These are phyloP conservation scores for Lissonota sp. DNA, from an alignment of 2,888 invertebrate genomes.

Conservation along the genomic window DNA sequence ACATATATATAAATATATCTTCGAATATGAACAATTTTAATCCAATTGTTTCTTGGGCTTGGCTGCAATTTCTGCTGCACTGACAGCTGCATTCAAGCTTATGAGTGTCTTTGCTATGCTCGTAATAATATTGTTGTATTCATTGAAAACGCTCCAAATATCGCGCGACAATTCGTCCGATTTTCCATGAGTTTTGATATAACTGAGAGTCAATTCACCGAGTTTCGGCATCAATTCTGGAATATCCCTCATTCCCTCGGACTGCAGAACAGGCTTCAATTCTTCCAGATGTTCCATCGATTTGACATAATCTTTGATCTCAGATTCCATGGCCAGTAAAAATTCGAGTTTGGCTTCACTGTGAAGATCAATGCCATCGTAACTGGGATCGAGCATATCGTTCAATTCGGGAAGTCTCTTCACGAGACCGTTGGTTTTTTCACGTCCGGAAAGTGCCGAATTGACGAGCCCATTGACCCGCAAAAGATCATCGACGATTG, in stretches of 20 bases:
- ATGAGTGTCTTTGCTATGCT: slow-evolving; percentile 84
- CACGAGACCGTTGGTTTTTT: slow-evolving; percentile 83
- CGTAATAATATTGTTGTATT: slow-evolving; percentile 84
- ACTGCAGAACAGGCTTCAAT: slow-evolving; percentile 82
- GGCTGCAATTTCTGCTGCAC: slow-evolving; percentile 83
- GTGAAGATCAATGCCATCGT: slow-evolving; percentile 83
- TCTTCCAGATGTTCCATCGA: slow-evolving; percentile 82
- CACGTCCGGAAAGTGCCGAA: slow-evolving; percentile 85
- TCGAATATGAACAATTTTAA: slow-evolving; percentile 59
- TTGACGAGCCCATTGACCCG: slow-evolving; percentile 84
- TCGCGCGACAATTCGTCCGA: slow-evolving; percentile 80
- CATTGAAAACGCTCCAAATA: slow-evolving; percentile 82
- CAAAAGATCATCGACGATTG: slow-evolving; percentile 83
- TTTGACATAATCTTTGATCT: slow-evolving; percentile 82
- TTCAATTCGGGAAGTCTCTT: slow-evolving; percentile 84
- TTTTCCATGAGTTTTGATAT: slow-evolving; percentile 82
- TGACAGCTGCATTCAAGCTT: slow-evolving; percentile 83
- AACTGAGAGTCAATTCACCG: slow-evolving; percentile 81
- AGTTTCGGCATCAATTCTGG: slow-evolving; percentile 83
- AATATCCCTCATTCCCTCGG: slow-evolving; percentile 82
- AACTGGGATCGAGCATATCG: slow-evolving; percentile 83
- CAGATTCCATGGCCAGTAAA: slow-evolving; percentile 83
- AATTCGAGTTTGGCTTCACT: slow-evolving; percentile 84
- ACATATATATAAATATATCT: background rate
- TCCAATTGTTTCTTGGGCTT: slow-evolving; percentile 79